Base-by-base conservation (phyloP, 2,888 invertebrate genomes). In the Latheticus oryzae region DNA sequence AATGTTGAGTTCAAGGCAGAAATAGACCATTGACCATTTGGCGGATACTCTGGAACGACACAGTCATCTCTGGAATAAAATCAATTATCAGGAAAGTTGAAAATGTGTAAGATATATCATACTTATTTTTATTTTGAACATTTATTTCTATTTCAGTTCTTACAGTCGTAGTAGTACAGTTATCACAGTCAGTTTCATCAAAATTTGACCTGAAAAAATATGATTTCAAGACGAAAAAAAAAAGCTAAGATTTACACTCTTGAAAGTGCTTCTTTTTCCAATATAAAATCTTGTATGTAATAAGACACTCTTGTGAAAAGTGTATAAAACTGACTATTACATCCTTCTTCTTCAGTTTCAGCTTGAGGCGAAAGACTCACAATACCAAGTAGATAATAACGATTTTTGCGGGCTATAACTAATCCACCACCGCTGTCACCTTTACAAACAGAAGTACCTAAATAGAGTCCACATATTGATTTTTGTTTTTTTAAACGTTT, bases 341-440 rank as follows among this genome's bases (percentile, higher is more conserved):
- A 62, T 13, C 55, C 56, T 0, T 43, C 62, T 17, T 54, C 38
- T 30, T 24, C 30, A 1, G 45, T 45, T 5, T 17, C 19, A 5
- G 42, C 21, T 50, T 45, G 37, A 13, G 57, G 55, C 0, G 60
- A 26, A 0, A 47, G 19, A 43, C 62, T 62, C 9, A 62, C 62
- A 7, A 62, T 38, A 2, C 58, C 62, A 11, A 50, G 50, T 5
- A 58, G 16, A 35, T 58, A 62, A 35, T 37, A 62, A n/a, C 55
- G 15, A 7, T 42, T 16, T 9, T 37, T 17, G 35, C 38, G 17
- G 15, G 32, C 21, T 19, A 47, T 53, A 7, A 53, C 58, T 15
- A 62, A 38, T 5, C 55, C 62, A 9, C 62, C 60, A 2, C 62
- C 62, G 37, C 60, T 62, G 17, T 62, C 62, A 1, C 62, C 62